A percentile compares a stretch with the other conserved stretches of the same genome.
phyloP scores from a whole-genome alignment of 92 coral and sea anemone genomes.

The Heteractis magnifica region DNA sequence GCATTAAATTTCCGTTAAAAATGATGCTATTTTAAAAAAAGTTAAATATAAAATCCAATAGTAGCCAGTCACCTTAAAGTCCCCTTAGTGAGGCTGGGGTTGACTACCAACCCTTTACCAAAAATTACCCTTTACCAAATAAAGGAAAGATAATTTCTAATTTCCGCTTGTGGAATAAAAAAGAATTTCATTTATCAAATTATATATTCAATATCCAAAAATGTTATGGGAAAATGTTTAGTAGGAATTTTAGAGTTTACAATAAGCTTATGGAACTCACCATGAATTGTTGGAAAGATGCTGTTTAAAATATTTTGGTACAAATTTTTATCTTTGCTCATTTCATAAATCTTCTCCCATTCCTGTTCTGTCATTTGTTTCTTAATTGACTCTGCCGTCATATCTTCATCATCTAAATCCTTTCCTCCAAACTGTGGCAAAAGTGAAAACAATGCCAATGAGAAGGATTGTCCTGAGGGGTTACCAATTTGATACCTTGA shows the following conservation, averaged over 20 bases:
- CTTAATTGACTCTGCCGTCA: conserved; percentile 94
- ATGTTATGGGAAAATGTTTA: background rate
- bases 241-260: background rate
- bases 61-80: no score
- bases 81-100: no score
- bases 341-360: conserved; percentile 95
- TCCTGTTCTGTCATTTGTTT: conserved; percentile 99
- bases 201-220: background rate
- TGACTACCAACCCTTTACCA: no score
- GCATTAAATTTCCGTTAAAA: no score
- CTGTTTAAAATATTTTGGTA: conserved; percentile 92
- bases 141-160: no score
- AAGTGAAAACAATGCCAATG: background rate
- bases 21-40: no score
- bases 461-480: background rate
- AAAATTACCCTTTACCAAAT: no score
- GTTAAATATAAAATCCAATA: no score
- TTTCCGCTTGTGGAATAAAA: no score
- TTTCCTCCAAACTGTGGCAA: conserved; percentile 89
- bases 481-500: background rate
- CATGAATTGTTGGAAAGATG: conserved; percentile 98
- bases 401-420: conserved; percentile 92
- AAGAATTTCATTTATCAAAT: no score
- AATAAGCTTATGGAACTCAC: conserved; percentile 43
- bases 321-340: conserved; percentile 93